A percentile compares a stretch with the other conserved stretches of the same genome.
Evolutionary conservation across 1,140 invertebrate species (phyloP).

Genomic region (Sminthurinus signatus): DNA sequence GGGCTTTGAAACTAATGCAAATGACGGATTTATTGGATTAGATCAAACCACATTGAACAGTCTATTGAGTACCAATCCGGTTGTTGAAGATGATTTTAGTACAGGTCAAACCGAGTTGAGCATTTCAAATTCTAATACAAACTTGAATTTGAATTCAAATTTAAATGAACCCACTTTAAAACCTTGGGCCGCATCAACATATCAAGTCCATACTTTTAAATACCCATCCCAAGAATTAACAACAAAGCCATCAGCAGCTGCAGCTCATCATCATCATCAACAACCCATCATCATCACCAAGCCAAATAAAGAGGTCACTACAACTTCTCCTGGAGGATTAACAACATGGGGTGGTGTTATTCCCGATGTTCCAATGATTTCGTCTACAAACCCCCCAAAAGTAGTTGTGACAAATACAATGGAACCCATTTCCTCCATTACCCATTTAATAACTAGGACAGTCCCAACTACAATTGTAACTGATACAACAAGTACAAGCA

Average conservation of each 20-base stretch:
- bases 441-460: constrained; percentile 25
- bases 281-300: not conserved
- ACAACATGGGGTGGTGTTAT: constrained; percentile 23
- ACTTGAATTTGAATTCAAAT: not conserved
- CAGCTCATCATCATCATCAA: not conserved
- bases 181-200: constrained; percentile 40
- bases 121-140: no score
- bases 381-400: no score
- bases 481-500: constrained; percentile 42
- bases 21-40: not conserved
- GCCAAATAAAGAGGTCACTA: no score
- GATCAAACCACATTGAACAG: not conserved
- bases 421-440: no score
- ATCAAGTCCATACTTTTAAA: constrained; percentile 39
- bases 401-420: not conserved
- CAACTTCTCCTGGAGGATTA: constrained; percentile 12
- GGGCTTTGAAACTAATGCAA: constrained; percentile 8
- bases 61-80: not conserved
- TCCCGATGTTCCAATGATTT: not conserved
- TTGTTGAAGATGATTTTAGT: constrained; percentile 8
- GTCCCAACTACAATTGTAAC: constrained; percentile 50
- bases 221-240: constrained; percentile 21
- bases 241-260: not conserved
- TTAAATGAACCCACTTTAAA: constrained; percentile 14
- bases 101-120: no score